phyloP scores from a whole-genome alignment of 2,888 invertebrate genomes.

The Tanytarsus gracilentus region DNA sequence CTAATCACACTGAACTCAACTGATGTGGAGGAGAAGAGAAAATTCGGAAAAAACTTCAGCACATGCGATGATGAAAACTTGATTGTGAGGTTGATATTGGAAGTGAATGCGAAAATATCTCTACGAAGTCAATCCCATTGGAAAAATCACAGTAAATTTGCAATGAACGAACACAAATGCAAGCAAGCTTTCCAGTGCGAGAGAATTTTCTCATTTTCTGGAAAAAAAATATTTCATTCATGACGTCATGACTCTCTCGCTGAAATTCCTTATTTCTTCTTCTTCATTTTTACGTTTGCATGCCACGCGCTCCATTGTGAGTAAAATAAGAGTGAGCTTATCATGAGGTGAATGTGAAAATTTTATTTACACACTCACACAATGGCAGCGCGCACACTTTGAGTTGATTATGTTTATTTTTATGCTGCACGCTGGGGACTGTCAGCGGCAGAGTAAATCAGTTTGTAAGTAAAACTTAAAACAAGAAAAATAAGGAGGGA shows the following conservation, averaged over 20 bases:
- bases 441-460: too few relatives aligned
- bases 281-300: not conserved
- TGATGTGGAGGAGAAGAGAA: slow-evolving; percentile 1
- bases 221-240: too few relatives aligned
- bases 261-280: not conserved
- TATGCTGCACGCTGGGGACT: too few relatives aligned
- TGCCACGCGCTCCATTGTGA: not conserved
- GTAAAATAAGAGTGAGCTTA: too few relatives aligned
- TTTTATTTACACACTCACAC: not conserved
- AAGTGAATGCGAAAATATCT: too few relatives aligned
- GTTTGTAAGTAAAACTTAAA: too few relatives aligned
- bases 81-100: too few relatives aligned
- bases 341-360: too few relatives aligned
- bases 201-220: not conserved
- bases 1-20: slow-evolving; percentile 25
- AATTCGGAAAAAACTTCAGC: slow-evolving; percentile 7
- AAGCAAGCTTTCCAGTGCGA: not conserved
- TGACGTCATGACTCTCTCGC: not conserved
- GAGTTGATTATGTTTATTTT: too few relatives aligned
- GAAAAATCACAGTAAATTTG: not conserved
- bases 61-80: slow-evolving; percentile 2
- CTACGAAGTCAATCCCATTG: too few relatives aligned
- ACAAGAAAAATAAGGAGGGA: too few relatives aligned
- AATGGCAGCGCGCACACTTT: too few relatives aligned
- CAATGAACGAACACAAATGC: not conserved